Conservation (phyloP, 1,140 invertebrate genomes). For the Psilanteris sp. region DNA sequence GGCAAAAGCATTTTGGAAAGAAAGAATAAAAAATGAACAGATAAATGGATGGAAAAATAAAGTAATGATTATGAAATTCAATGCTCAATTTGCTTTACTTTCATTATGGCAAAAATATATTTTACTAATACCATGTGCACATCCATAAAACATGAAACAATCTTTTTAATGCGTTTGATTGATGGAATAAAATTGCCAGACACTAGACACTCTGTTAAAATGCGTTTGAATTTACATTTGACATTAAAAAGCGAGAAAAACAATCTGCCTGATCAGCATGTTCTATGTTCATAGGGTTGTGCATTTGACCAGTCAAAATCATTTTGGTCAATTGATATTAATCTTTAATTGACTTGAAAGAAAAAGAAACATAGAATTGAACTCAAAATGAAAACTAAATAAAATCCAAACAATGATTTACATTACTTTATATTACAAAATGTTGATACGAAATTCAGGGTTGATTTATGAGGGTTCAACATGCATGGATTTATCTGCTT, state of each 20-base stretch:
- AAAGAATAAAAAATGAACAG: too few relatives aligned
- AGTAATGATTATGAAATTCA: too few relatives aligned
- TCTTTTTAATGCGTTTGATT: background rate
- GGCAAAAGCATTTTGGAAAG: too few relatives aligned
- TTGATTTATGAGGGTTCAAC: conserved; percentile 23
- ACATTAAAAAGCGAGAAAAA: conserved; percentile 11
- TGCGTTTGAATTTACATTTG: conserved; percentile 1
- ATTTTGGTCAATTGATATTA: conserved; percentile 31
- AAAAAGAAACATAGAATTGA: conserved; percentile 16
- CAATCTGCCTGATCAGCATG: conserved; percentile 11
- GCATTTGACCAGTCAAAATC: conserved; percentile 62
- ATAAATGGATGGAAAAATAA: too few relatives aligned
- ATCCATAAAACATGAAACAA: conserved; percentile 31
- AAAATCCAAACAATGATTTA: conserved; percentile 9
- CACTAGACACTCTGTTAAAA: conserved; percentile 15
- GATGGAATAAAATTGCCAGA: too few relatives aligned
- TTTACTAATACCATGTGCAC: conserved; percentile 2
- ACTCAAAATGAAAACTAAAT: conserved; percentile 30
- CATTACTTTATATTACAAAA: background rate
- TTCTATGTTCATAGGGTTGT: conserved; percentile 56
- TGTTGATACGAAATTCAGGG: conserved; percentile 8
- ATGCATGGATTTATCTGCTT: conserved; percentile 60
- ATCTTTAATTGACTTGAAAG: conserved; percentile 22
- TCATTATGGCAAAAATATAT: too few relatives aligned
- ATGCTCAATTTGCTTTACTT: too few relatives aligned